phyloP scores from a whole-genome alignment of 2,113 vertebrate genomes.

The Nycticorax nycticorax region DNA sequence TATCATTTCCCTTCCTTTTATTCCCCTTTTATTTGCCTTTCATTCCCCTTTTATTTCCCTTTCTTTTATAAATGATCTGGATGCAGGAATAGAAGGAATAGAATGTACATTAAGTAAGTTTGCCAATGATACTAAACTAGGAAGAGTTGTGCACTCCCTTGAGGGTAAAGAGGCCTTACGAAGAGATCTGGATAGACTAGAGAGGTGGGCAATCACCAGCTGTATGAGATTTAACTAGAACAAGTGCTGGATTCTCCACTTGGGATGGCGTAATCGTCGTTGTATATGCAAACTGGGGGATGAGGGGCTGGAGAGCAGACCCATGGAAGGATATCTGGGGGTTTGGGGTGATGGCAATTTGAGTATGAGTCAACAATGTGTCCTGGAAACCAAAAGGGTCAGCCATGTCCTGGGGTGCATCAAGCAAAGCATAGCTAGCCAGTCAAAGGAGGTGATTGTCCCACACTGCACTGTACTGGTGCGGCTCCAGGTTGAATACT shows the following conservation, averaged over 20 bases:
- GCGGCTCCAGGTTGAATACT: accelerated
- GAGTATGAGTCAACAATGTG: no score
- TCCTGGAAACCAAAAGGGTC: background rate
- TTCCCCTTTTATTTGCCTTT: background rate
- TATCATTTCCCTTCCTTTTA: background rate
- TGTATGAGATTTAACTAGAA: background rate
- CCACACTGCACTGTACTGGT: background rate
- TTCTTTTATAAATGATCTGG: background rate
- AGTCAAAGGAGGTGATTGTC: background rate
- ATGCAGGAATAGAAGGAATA: accelerated
- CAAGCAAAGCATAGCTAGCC: no score
- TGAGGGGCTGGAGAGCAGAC: background rate
- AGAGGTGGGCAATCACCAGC: background rate
- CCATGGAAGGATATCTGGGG: background rate
- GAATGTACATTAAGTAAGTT: background rate
- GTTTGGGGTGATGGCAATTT: background rate
- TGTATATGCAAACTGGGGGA: accelerated
- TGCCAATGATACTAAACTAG: background rate
- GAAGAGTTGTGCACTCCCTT: background rate
- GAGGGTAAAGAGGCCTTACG: background rate
- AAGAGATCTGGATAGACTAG: background rate
- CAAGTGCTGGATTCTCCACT: background rate
- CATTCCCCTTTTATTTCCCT: background rate
- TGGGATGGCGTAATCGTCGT: background rate
- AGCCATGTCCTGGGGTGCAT: accelerated